Evolutionary conservation across 2,797 vertebrate genomes (phyloP).

Genomic region (Chiropotes sagulatus): DNA sequence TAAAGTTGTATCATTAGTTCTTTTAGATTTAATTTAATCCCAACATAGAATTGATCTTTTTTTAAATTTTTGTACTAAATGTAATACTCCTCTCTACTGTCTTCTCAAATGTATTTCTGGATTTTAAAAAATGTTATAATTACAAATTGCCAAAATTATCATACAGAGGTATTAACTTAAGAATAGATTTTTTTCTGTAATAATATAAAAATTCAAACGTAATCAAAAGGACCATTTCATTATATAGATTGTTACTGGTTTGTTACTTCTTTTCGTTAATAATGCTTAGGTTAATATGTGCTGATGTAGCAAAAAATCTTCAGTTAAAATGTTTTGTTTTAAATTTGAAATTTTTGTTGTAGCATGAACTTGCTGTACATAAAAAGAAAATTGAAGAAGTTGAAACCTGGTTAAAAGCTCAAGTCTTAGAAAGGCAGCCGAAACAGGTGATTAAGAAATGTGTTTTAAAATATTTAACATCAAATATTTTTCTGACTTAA

Average conservation of each 20-base stretch:
- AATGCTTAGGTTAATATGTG: not conserved
- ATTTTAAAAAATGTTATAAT: not conserved
- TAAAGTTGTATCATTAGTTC: not conserved
- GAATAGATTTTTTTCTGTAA: not conserved
- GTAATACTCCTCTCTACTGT: not conserved
- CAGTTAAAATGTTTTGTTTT: conserved; percentile 1
- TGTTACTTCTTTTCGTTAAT: not conserved
- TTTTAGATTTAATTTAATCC: conserved; percentile 45
- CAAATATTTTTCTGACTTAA: not conserved
- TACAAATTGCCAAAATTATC: not conserved
- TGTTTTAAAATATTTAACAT: conserved; percentile 12
- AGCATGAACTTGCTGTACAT: conserved; percentile 96
- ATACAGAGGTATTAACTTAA: not conserved
- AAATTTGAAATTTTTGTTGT: conserved; percentile 63
- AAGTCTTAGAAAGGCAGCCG: conserved; percentile 80
- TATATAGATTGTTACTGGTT: not conserved
- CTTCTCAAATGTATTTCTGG: not conserved
- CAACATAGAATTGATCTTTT: not conserved
- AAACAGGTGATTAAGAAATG: conserved; percentile 83
- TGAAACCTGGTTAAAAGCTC: conserved; percentile 91
- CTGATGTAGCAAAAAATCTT: not conserved
- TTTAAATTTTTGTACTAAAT: not conserved
- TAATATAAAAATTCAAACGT: not conserved
- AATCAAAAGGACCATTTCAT: not conserved
- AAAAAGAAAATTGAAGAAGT: conserved; percentile 98